Evolutionary conservation across 1,140 invertebrate genomes (phyloP), one percentile per base, ranked within the genome.

Genomic region (Helicoverpa armigera): DNA sequence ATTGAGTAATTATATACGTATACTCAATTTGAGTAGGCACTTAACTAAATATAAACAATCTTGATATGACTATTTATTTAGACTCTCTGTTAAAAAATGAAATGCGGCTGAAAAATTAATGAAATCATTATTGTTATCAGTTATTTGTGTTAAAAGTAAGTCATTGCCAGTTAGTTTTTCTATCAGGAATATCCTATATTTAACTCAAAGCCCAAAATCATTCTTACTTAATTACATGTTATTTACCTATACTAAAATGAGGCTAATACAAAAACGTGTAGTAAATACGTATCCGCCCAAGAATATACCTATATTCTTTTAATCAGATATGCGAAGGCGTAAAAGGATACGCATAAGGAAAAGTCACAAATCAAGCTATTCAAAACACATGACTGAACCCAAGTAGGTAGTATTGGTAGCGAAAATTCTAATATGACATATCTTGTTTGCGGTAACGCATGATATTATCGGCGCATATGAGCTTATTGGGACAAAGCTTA

Each of bases 1-100:
- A 75, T 61, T 60, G 61, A n/a, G 43, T 61, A 29, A 75, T 75
- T 61, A 61, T 13, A 51, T 11, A 51, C 31, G 29, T 63, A 35
- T 63, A 29, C 23, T 63, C 61, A 23, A 43, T 63, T 11, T 13
- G 29, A 63, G 61, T 4, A 16, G 31, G 61, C 4, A 63, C 29
- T 31, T 35, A 12, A 63, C 23, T 7, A 35, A 43, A 29, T n/a
- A 31, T 35, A 63, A 23, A 23, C 23, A 23, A 23, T 23, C 23
- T 23, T 23, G 2, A 23, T 23, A 23, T 23, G 23, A 23, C 23
- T 23, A 23, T 23, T 23, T 23, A 23, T 23, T 23, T 23, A 23
- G 2, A 23, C 23, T 23, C 23, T 23, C 23, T 23, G 23, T 23
- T 23, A 2, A 23, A 23, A 23, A 23, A 23, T 23, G 23, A 23